Evolutionary conservation across 2,888 invertebrate species (phyloP), one percentile per base, ranked within the genome.

Genomic region (Hemicrepidius hirtus): DNA sequence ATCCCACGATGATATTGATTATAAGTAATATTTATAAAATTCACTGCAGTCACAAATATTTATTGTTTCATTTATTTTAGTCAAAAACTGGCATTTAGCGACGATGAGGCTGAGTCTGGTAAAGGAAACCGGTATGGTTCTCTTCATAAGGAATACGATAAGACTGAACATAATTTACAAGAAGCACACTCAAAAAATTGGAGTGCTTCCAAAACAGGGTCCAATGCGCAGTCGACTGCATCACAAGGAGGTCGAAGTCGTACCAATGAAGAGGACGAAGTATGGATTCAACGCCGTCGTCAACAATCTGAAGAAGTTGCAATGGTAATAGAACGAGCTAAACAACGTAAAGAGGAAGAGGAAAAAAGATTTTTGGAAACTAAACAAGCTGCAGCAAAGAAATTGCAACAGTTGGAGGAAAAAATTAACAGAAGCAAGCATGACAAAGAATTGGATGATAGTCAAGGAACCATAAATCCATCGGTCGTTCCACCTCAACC

Each of bases 71-170:
- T 76, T 70, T 76, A 65, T 75, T 87, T 86, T 87, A 93, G 93
- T 88, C 95, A 97, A 88, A 97, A 97, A 87, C 87, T 98, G 84
- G 94, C 95, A 78, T 98, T 97, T 87, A 97, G 97, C 83, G 97
- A 98, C 87, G 97, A 97, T 82, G 97, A 97, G 86, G 88, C 88
- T 9, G 81, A 82, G 77, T 82, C 80, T 76, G 64, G 85, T 79
- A 68, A 81, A 81, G 57, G 76, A 72, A 44, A 81, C 60, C 76
- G 75, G 78, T 71, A 82, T 78, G 77, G 75, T 78, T 64, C 41
- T 55, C 57, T 59, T 53, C 49, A 64, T 24, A 74, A 72, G 62
- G 70, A 74, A 41, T 68, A 78, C 81, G 84, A 85, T 76, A 86
- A 84, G 74, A 70, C 72, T 76, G 81, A 81, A 24, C 46, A 72